phyloP scores from a whole-genome alignment of 2,113 vertebrate species.

The Astur gentilis region DNA sequence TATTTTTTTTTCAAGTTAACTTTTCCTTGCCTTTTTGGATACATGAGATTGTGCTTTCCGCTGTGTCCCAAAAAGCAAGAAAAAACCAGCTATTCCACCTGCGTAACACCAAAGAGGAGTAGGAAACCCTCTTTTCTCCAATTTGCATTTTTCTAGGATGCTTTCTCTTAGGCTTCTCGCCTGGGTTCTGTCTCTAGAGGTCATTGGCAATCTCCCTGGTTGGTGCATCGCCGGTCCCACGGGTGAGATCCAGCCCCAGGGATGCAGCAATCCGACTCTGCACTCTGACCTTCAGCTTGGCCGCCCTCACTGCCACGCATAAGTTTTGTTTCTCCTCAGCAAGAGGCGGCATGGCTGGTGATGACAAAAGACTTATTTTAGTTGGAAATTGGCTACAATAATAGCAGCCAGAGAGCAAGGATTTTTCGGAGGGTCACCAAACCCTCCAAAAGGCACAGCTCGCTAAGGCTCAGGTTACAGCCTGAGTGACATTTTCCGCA shows the following conservation, averaged over 20 bases:
- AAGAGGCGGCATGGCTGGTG: background rate
- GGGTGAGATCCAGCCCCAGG: slow-evolving; percentile 35
- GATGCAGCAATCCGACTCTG: slow-evolving; percentile 36
- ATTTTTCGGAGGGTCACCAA: slow-evolving; percentile 42
- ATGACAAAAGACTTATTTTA: slow-evolving; percentile 65
- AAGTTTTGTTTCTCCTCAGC: slow-evolving; percentile 57
- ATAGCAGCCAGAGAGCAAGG: slow-evolving; percentile 30
- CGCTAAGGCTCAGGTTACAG: slow-evolving; percentile 12
- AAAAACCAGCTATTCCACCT: background rate
- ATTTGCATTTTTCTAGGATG: slow-evolving; percentile 4
- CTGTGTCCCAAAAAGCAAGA: background rate
- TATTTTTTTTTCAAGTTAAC: background rate
- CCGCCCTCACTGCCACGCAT: slow-evolving; percentile 10
- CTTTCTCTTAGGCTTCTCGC: background rate
- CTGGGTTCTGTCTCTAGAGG: background rate
- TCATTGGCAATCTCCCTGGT: background rate
- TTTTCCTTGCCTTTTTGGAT: background rate
- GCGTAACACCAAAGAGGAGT: background rate
- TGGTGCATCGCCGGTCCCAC: background rate
- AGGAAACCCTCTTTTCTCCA: background rate
- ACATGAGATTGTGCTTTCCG: rapidly evolving
- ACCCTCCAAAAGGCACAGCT: background rate
- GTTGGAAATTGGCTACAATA: slow-evolving; percentile 53
- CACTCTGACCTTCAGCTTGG: slow-evolving; percentile 58
- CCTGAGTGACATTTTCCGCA: background rate